phyloP scores from a whole-genome alignment of 1,140 invertebrate genomes.

The Drosophila melanogaster region DNA sequence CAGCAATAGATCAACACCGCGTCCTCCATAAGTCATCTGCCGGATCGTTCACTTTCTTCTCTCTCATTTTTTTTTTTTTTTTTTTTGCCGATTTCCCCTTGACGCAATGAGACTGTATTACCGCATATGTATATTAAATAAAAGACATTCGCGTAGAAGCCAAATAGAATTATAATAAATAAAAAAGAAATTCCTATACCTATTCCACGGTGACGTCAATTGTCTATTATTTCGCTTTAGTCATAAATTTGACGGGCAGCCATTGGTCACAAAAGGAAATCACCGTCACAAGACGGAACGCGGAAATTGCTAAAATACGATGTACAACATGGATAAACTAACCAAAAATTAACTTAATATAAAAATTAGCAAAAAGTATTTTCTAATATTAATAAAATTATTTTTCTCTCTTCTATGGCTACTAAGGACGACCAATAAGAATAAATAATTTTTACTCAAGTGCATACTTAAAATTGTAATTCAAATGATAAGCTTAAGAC shows the following conservation, averaged over 20 bases:
- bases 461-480: background rate
- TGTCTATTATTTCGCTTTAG: slow-evolving; percentile 69
- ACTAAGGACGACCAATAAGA: background rate
- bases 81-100: slow-evolving; percentile 24
- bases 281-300: slow-evolving; percentile 4
- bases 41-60: slow-evolving; percentile 16
- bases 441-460: slow-evolving; percentile 13
- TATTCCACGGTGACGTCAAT: slow-evolving; percentile 75
- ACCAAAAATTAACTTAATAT: background rate
- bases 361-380: no score
- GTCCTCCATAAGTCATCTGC: slow-evolving; percentile 49
- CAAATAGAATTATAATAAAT: slow-evolving; percentile 62
- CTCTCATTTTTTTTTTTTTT: background rate
- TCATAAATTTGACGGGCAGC: slow-evolving; percentile 76
- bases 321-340: background rate
- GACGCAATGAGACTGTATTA: slow-evolving; percentile 54
- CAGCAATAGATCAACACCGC: slow-evolving; percentile 68
- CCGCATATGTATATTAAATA: slow-evolving; percentile 53
- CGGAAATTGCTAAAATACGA: background rate
- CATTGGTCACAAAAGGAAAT: slow-evolving; percentile 38
- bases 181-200: slow-evolving; percentile 74
- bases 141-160: slow-evolving; percentile 58
- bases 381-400: no score
- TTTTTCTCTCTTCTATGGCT: no score
- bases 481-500: background rate